A percentile compares a stretch with the other conserved stretches of the same genome.
phyloP scores from a whole-genome alignment of 2,113 vertebrate genomes.

The Melanerpes formicivorus region DNA sequence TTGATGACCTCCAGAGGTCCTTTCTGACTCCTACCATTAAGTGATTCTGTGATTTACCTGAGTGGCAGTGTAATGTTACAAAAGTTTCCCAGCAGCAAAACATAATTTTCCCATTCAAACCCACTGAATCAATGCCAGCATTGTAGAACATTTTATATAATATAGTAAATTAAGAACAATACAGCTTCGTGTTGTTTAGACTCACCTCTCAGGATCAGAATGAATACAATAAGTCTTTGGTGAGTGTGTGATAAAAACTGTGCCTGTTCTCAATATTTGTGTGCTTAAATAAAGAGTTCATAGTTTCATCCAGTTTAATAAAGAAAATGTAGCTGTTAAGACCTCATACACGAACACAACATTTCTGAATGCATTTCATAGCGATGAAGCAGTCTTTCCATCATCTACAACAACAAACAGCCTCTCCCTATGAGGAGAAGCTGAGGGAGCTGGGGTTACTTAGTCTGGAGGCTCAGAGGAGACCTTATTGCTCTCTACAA shows the following conservation, averaged over 20 bases:
- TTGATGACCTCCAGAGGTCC: too few relatives aligned
- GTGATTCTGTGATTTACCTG: background rate
- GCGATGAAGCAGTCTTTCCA: background rate
- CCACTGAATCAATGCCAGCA: background rate
- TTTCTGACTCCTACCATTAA: too few relatives aligned
- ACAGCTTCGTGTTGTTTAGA: background rate
- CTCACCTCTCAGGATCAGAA: background rate
- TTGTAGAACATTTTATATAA: background rate
- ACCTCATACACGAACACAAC: accelerated
- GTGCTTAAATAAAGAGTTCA: background rate
- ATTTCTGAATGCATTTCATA: background rate
- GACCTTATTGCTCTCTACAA: too few relatives aligned
- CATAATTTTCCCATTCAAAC: background rate
- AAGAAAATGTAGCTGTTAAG: background rate
- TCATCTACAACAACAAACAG: too few relatives aligned
- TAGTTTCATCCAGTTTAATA: background rate
- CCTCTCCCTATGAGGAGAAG: too few relatives aligned
- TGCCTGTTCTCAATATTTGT: background rate
- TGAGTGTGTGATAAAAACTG: background rate
- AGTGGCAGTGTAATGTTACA: background rate
- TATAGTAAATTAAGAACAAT: background rate
- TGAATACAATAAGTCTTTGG: background rate
- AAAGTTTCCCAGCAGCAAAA: background rate
- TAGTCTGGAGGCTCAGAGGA: too few relatives aligned
- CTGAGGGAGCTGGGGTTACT: too few relatives aligned